Conservation (phyloP, 2,113 vertebrate genomes). For the Corythornis cristatus region DNA sequence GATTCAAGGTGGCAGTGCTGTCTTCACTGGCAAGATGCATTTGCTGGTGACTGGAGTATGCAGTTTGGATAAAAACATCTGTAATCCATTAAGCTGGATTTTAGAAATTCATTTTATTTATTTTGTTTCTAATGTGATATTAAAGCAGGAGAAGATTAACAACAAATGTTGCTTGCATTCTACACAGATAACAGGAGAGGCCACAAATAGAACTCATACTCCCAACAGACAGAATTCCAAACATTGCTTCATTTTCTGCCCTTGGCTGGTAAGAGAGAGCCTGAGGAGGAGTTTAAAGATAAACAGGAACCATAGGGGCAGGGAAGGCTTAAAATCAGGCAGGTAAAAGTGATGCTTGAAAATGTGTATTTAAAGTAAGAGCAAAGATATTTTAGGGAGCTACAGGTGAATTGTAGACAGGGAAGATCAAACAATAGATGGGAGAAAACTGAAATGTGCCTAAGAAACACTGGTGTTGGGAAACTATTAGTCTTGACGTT, state of each 20-base stretch:
- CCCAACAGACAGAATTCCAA: background rate
- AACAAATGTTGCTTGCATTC: background rate
- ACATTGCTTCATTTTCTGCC: background rate
- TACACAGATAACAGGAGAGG: background rate
- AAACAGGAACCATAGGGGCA: background rate
- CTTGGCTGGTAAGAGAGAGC: background rate
- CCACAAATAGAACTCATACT: background rate
- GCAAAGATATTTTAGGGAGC: background rate
- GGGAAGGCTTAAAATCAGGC: background rate
- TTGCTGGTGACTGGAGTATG: background rate
- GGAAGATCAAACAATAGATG: background rate
- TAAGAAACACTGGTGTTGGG: background rate
- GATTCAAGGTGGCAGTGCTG: background rate
- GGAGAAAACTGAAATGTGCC: background rate
- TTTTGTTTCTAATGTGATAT: background rate
- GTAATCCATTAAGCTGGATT: background rate
- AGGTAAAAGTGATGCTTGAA: background rate
- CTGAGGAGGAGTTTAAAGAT: background rate
- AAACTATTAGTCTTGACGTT: no score
- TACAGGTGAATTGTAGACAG: background rate
- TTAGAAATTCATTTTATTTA: background rate
- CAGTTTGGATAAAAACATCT: background rate
- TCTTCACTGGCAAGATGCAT: background rate
- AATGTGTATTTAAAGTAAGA: background rate
- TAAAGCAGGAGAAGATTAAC: background rate